Evolutionary conservation across 2,113 vertebrate species (phyloP).

Genomic region (Triplophysa dalaica): DNA sequence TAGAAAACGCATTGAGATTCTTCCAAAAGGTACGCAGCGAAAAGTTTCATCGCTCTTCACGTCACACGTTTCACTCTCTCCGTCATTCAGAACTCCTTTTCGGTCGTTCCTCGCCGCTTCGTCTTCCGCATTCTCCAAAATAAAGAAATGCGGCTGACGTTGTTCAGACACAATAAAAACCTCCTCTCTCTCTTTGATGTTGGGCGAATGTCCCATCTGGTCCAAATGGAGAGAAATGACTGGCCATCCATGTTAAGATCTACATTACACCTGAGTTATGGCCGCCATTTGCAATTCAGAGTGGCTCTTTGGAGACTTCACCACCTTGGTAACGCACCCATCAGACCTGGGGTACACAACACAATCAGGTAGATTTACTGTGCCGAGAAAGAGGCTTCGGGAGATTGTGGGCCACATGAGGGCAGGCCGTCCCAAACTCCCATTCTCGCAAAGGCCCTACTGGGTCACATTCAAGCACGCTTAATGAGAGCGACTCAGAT

Average conservation of each 20-base stretch:
- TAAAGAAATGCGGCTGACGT: conserved; percentile 68
- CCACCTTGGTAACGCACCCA: conserved; percentile 78
- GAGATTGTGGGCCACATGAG: conserved; percentile 67
- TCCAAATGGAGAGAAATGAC: conserved; percentile 74
- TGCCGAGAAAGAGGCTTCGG: conserved; percentile 61
- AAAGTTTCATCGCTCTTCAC: neutral
- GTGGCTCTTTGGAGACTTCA: conserved; percentile 86
- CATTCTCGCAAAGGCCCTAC: conserved; percentile 74
- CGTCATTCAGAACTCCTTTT: neutral
- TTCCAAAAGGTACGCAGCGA: too few relatives aligned
- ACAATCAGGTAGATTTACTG: conserved; percentile 82
- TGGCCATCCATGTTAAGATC: conserved; percentile 75
- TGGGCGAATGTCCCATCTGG: conserved; percentile 54
- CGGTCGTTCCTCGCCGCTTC: neutral
- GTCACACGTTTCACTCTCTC: neutral
- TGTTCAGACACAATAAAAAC: conserved; percentile 70
- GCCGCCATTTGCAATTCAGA: conserved; percentile 95
- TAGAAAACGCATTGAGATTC: too few relatives aligned
- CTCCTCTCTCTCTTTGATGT: conserved; percentile 56
- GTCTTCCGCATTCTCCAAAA: conserved; percentile 30
- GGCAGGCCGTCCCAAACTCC: conserved; percentile 66
- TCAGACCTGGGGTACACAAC: conserved; percentile 68
- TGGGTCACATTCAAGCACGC: conserved; percentile 77
- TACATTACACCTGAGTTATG: conserved; percentile 96
- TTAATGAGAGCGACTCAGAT: conserved; percentile 66